Base-by-base conservation (phyloP, 2,797 vertebrate genomes). In the Hydrolagus colliei region DNA sequence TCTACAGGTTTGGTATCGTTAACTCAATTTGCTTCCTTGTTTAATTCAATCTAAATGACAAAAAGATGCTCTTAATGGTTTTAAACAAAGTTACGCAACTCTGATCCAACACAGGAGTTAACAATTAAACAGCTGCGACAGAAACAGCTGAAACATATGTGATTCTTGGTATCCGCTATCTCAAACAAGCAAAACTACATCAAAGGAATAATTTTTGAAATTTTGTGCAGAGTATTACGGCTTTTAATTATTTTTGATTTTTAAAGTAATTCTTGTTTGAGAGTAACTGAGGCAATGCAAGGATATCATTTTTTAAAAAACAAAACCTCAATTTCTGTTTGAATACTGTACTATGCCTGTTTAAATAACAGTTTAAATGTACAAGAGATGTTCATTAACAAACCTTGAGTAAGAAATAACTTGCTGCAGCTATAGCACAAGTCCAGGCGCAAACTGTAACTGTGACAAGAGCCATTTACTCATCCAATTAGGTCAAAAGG, bases 151-250 rank as follows among this genome's bases (percentile, higher is more conserved):
- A 52, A 52, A 52, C 41, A 52, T 52, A 52, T 52, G 41, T 52
- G 41, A 52, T 52, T 52, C 41, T 52, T 52, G 6, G 6, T 52
- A 52, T 52, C 41, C 6, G 41, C 32, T 22, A 65, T 22, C 77
- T 32, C 77, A 65, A 68, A 71, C 68, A 32, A 67, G 27, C 18
- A 68, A 71, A 84, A 84, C 41, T 41, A 67, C 16, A 71, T 71
- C 79, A 84, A 84, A 84, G 65, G 16, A 41, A 52, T 68, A 20
- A 20, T n/a, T 63, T 84, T 71, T 68, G 65, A 68, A 84, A 52
- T 71, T 84, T 27, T 84, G 52, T 68, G 35, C 68, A 67, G 65
- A 68, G 63, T 41, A 68, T 32, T 52, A 68, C 35, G 41, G 63
- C 16, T 68, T 27, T 27, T 27, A 27, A 27, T 27, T 27, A 27